Evolutionary conservation across 2,888 invertebrate genomes (phyloP).

Genomic region (Drosophila suboccidentalis): DNA sequence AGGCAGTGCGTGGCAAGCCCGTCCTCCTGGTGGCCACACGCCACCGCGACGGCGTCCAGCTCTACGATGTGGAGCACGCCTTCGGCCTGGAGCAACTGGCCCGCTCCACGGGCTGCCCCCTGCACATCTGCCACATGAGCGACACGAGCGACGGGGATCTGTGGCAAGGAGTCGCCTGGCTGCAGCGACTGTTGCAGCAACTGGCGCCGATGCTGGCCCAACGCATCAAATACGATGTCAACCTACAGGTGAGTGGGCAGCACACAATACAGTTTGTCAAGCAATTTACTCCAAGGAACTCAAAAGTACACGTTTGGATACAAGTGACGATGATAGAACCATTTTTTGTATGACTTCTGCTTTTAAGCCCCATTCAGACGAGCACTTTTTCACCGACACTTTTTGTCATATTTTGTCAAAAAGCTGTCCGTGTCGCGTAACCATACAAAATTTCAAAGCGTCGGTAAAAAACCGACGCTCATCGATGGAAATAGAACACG

Average conservation of each 20-base stretch:
- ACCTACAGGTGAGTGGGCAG: conserved; percentile 66
- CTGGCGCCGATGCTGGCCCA: conserved; percentile 54
- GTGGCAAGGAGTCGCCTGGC: conserved; percentile 56
- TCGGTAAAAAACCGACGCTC: too few species aligned
- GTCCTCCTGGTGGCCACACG: conserved; percentile 81
- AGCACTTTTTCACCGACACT: too few species aligned
- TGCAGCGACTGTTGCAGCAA: conserved; percentile 58
- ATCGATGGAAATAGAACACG: too few species aligned
- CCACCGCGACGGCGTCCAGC: conserved; percentile 71
- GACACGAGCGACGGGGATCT: conserved; percentile 17
- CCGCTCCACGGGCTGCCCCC: conserved; percentile 57
- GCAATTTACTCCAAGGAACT: too few species aligned
- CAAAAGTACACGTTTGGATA: too few species aligned
- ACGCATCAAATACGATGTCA: conserved; percentile 76
- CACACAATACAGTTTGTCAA: too few species aligned
- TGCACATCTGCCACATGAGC: conserved; percentile 67
- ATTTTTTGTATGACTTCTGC: too few species aligned
- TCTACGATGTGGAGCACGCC: conserved; percentile 83
- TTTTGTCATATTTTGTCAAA: too few species aligned
- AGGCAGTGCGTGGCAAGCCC: conserved; percentile 78
- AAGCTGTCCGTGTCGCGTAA: too few species aligned
- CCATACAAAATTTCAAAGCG: too few species aligned
- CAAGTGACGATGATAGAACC: too few species aligned
- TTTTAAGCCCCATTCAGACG: too few species aligned
- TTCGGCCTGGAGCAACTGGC: conserved; percentile 79